Evolutionary conservation across 2,797 vertebrate genomes (phyloP).

Genomic region (Gallirallus australis): DNA sequence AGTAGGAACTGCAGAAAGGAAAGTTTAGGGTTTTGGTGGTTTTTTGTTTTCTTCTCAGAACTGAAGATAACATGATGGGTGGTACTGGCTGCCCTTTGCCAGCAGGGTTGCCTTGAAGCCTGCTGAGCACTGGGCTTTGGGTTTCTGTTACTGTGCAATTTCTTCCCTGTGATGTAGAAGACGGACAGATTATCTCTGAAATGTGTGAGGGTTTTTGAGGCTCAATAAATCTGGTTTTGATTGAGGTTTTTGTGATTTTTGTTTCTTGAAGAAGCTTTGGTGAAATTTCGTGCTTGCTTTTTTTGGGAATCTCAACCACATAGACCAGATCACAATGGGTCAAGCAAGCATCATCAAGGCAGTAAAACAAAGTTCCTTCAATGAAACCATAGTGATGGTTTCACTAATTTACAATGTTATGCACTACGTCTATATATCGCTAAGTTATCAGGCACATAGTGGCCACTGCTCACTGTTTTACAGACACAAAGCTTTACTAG

Average conservation of each 20-base stretch:
- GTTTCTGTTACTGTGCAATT: not conserved
- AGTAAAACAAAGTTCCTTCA: not conserved
- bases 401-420: not conserved
- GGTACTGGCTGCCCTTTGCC: not conserved
- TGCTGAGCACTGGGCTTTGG: not conserved
- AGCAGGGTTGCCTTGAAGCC: not conserved
- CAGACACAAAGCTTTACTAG: not conserved
- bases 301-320: not conserved
- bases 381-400: not conserved
- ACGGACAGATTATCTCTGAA: rapidly evolving
- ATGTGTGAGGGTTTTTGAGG: not conserved
- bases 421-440: not conserved
- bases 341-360: not conserved
- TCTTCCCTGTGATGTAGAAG: not conserved
- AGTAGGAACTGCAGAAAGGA: not conserved
- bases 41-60: not conserved
- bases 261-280: not conserved
- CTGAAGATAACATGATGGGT: not conserved
- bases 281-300: not conserved
- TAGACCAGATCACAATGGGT: not conserved
- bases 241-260: not conserved
- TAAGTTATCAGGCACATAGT: not conserved
- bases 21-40: not conserved
- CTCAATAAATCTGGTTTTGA: not conserved
- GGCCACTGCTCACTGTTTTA: not conserved